Base-by-base conservation (phyloP, 2,113 vertebrate species). In the Apteryx owenii region DNA sequence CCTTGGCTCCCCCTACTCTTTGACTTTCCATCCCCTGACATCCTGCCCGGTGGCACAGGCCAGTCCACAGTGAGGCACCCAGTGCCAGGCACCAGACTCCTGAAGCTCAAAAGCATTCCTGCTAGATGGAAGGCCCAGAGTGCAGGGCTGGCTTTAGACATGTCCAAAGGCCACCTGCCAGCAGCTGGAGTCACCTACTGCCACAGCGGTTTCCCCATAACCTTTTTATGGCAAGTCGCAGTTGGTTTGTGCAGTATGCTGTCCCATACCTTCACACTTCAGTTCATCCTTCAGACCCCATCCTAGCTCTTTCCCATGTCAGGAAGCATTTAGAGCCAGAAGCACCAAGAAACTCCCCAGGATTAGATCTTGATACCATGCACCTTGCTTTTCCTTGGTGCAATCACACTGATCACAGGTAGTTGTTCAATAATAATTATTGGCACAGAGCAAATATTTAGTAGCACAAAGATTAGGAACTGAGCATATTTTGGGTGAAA, bases 401-500 rank as follows among this genome's bases (percentile, higher is more conserved):
- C 50, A 83, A 28, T 88, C 40, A 51, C 66, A 83, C 28, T 0
- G 19, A 56, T 77, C 28, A 20, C 8, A 50, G 79, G n/a, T 62
- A 77, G 26, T 40, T 5, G 1, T 95, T 90, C 25, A 29, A 60
- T 18, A 91, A 51, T 10, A 78, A 90, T n/a, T 93, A 84, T 36
- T 83, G 72, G 11, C 26, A 54, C 90, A 90, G 75, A 92, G 58
- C 64, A 96, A 94, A 87, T 77, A 77, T 82, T 92, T 72, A 68
- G 31, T 85, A 54, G 46, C 81, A 78, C 36, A 83, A 73, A 93
- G 81, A 78, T 58, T 69, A 87, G 77, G 51, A 88, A 51, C 28
- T 16, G 36, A 92, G 31, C 17, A 80, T 2, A 7, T 54, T 92
- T 94, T 78, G 38, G 6, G 25, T 85, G 6, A 81, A 97, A 89